Evolutionary conservation across 1,140 invertebrate genomes (phyloP).

Genomic region (Pseudomyrmex pallidus): DNA sequence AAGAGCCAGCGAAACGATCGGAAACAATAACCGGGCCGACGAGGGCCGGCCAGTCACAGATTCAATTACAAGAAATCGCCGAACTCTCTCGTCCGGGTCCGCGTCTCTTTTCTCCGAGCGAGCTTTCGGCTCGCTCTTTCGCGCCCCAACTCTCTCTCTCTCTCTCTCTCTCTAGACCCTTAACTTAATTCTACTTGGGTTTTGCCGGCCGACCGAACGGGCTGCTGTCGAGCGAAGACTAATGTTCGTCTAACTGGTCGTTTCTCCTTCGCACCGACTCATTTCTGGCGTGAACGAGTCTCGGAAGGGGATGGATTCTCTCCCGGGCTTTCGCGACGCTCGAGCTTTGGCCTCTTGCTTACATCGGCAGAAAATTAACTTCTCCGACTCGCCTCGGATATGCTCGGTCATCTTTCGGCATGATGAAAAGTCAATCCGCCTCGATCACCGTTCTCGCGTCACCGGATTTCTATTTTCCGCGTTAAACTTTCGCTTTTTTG

Average conservation of each 20-base stretch:
- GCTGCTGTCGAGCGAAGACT: conserved; percentile 59
- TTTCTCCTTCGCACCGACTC: conserved; percentile 43
- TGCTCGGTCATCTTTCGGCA: neutral
- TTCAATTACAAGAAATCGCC: conserved; percentile 62
- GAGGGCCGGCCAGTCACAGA: conserved; percentile 32
- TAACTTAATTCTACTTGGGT: conserved; percentile 59
- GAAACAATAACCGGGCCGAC: conserved; percentile 46
- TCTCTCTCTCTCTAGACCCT: conserved; percentile 3
- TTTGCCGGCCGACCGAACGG: conserved; percentile 40
- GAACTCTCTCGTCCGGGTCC: conserved; percentile 36
- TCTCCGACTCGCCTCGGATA: conserved; percentile 12
- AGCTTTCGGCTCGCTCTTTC: neutral
- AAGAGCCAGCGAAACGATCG: conserved; percentile 4
- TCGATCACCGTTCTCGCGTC: neutral
- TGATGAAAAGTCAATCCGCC: neutral
- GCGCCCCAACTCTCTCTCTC: neutral
- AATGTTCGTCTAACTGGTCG: conserved; percentile 60
- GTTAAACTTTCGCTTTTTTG: neutral
- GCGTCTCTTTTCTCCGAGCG: no score
- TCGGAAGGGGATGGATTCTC: conserved; percentile 16
- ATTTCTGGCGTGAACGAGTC: conserved; percentile 36
- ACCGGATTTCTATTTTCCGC: neutral
- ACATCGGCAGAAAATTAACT: conserved; percentile 52
- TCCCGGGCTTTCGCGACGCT: conserved; percentile 1
- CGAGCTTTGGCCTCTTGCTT: conserved; percentile 46